These are phyloP conservation scores for Acronicta leporina DNA, from an alignment of 2,888 invertebrate genomes.

Conservation along the genomic window DNA sequence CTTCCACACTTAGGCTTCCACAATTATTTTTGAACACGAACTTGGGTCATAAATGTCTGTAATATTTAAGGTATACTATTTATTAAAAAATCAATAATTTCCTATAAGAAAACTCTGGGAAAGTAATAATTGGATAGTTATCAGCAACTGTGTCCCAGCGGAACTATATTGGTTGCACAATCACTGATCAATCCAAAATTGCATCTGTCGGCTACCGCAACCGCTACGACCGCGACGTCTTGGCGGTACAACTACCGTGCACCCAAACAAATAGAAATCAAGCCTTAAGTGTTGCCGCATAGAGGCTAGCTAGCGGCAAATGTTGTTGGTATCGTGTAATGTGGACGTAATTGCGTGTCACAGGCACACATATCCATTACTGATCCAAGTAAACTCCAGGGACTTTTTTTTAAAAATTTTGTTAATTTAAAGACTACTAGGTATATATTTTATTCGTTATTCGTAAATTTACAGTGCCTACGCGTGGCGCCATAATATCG, in stretches of 20 bases:
- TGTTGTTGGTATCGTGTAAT: constrained; percentile 39
- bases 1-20: too few relatives aligned
- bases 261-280: neutral
- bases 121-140: neutral
- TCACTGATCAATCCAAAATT: constrained; percentile 48
- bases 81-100: neutral
- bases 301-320: constrained; percentile 9
- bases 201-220: constrained; percentile 37
- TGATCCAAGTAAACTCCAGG: constrained; percentile 50
- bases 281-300: constrained; percentile 16
- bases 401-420: constrained; percentile 57
- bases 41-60: neutral
- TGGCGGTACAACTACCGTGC: constrained; percentile 1
- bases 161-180: constrained; percentile 18
- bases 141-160: constrained; percentile 2
- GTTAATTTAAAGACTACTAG: too few relatives aligned
- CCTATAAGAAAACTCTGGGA: neutral
- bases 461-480: too few relatives aligned
- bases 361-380: constrained; percentile 61
- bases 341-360: constrained; percentile 68
- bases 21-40: neutral
- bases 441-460: too few relatives aligned
- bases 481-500: too few relatives aligned
- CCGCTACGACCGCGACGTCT: constrained; percentile 45
- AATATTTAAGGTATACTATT: neutral